Conservation (phyloP, 2,888 invertebrate species). For the Monochamus alternatus region DNA sequence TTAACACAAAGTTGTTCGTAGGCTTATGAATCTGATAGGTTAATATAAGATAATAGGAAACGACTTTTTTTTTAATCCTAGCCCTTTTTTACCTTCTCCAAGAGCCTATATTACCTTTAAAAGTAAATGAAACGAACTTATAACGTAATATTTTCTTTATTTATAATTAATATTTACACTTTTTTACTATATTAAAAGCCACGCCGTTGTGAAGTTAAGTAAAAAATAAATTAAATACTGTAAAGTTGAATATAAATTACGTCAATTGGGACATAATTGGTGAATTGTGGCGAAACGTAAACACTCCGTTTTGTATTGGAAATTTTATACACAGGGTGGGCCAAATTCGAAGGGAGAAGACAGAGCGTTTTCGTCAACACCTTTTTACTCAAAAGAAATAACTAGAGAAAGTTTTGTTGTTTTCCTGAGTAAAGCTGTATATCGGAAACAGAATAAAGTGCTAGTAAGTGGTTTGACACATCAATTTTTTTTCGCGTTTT, state of each 20-base stretch:
- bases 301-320: neutral
- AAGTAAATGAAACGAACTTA: slow-evolving; percentile 19
- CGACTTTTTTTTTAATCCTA: neutral
- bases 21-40: slow-evolving; percentile 33
- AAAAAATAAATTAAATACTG: slow-evolving; percentile 30
- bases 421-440: too few species aligned
- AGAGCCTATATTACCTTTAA: too few species aligned
- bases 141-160: slow-evolving; percentile 31
- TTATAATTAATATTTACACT: slow-evolving; percentile 31
- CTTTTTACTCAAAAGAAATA: too few species aligned
- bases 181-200: slow-evolving; percentile 33
- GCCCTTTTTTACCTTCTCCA: neutral
- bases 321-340: too few species aligned
- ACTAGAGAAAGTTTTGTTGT: too few species aligned
- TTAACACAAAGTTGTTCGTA: slow-evolving; percentile 25
- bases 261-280: slow-evolving; percentile 8
- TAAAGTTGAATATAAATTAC: slow-evolving; percentile 13
- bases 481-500: too few species aligned
- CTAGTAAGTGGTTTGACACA: too few species aligned
- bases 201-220: slow-evolving; percentile 23
- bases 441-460: too few species aligned
- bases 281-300: neutral
- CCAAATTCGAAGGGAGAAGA: too few species aligned
- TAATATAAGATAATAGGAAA: slow-evolving; percentile 21
- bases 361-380: too few species aligned